Evolutionary conservation across 2,888 invertebrate genomes (phyloP).

Genomic region (Ectemnius lituratus): DNA sequence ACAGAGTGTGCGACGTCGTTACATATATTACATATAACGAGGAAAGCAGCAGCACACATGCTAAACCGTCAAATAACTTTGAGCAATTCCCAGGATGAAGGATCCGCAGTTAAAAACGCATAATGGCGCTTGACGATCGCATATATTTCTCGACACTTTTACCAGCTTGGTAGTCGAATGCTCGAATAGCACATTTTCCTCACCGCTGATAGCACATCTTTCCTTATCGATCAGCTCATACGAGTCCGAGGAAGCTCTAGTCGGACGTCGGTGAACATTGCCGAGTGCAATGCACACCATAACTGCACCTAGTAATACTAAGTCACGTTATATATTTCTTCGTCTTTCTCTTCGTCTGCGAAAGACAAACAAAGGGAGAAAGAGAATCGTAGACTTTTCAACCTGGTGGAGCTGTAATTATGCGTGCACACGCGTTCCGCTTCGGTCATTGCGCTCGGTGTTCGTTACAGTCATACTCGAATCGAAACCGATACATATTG

Average conservation of each 20-base stretch:
- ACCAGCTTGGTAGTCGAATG: background rate
- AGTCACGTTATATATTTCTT: background rate
- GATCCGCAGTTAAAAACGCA: background rate
- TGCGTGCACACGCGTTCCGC: background rate
- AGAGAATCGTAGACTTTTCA: background rate
- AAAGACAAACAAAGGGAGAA: background rate
- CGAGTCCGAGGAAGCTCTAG: background rate
- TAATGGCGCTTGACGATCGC: background rate
- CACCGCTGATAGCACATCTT: background rate
- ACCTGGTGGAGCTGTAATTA: background rate
- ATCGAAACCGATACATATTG: slow-evolving; percentile 3
- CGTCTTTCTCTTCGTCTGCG: no score
- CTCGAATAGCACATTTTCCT: background rate
- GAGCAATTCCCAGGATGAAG: background rate
- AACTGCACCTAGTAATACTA: background rate
- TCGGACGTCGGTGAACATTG: background rate
- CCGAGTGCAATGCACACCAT: background rate
- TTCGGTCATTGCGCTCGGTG: background rate
- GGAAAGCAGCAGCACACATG: background rate
- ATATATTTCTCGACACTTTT: background rate
- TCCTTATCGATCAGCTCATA: background rate
- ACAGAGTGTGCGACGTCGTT: background rate
- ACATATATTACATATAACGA: background rate
- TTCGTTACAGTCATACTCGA: no score
- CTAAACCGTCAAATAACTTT: background rate